Base-by-base conservation (phyloP, 2,797 vertebrate species). In the Etheostoma nigrum region DNA sequence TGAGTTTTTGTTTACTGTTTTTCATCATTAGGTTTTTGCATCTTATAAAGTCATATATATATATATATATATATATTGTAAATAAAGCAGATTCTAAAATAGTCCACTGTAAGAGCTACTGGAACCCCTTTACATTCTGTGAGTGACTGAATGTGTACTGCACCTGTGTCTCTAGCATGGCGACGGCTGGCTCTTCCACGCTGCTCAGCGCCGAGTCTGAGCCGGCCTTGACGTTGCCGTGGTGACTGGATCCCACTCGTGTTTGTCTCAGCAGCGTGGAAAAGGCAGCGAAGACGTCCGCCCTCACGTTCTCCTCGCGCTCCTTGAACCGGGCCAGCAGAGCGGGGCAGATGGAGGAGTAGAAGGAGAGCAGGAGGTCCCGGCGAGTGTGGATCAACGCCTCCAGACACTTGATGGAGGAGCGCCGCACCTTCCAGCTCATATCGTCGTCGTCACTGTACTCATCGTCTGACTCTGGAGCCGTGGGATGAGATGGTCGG, bases 341-440 rank as follows among this genome's bases (percentile, higher is more conserved):
- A 0, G 94, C 93, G 0, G 97, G 97, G 1, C 95, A 96, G 51
- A 98, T 88, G 0, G 94, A 95, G 63, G 90, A 86, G 90, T 97
- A 97, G 86, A 99, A 96, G 48, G 96, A 96, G 21, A 94, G 90
- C 15, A 99, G 92, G 59, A 99, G 94, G 66, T 99, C 97, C 0
- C 95, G 93, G 53, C 98, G 91, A 0, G 94, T 96, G 87, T 89
- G 86, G 68, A 99, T 93, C 55, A 99, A 23, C 0, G 97, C 96
- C 36, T 98, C 96, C 90, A 98, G 84, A 80, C 97, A 99, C 91
- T 97, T 99, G 16, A 97, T 96, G 0, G 97, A 96, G 0, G 97
- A 95, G 74, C 98, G 95, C 0, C 98, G 96, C 19, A 99, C 98
- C 78, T 99, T 99, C 98, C 98, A 99, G 92, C 98, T 99, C 96